Conservation (phyloP, 2,113 vertebrate species). For the Sturnus vulgaris region DNA sequence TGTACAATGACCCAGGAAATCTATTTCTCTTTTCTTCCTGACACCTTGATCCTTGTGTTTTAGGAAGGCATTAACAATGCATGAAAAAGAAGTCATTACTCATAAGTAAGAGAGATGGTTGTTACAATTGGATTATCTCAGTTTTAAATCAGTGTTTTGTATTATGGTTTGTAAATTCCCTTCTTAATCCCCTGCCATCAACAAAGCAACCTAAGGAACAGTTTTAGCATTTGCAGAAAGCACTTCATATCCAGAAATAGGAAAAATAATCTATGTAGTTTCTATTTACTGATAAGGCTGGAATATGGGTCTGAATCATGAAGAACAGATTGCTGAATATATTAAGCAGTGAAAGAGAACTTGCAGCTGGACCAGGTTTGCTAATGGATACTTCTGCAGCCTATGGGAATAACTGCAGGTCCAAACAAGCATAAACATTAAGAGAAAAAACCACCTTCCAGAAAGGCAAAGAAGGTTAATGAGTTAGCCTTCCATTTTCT, state of each 20-base stretch:
- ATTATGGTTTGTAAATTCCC: not conserved
- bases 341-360: not conserved
- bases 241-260: not conserved
- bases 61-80: conserved; percentile 29
- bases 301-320: not conserved
- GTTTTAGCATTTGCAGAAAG: not conserved
- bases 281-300: conserved; percentile 6
- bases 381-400: not conserved
- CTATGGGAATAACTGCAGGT: not conserved
- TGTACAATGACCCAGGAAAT: not conserved
- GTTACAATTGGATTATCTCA: not conserved
- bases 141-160: not conserved
- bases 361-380: not conserved
- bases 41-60: not conserved
- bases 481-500: conserved; percentile 40
- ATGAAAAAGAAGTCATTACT: conserved; percentile 37
- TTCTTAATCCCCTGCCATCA: not conserved
- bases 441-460: not conserved
- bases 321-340: not conserved
- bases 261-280: not conserved
- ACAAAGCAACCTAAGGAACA: not conserved
- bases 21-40: conserved; percentile 13
- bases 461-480: conserved; percentile 57
- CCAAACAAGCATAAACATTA: not conserved
- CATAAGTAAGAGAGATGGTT: not conserved